Evolutionary conservation across 2,113 vertebrate genomes (phyloP), one percentile per base, ranked within the genome.

Genomic region (Hippocampus zosterae): DNA sequence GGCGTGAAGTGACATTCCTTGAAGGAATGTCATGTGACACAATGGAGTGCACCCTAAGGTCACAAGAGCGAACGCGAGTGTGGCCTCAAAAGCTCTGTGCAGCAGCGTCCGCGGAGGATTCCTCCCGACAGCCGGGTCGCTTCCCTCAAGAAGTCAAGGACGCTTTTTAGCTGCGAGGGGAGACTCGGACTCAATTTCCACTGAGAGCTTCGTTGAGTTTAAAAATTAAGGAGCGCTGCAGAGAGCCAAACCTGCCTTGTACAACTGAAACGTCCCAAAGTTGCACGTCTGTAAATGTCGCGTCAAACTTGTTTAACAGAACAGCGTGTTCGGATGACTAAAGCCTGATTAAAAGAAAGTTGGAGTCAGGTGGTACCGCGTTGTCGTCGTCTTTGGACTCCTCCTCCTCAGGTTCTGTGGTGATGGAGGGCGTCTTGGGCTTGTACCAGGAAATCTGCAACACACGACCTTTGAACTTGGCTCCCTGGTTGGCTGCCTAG

Each of bases 361-460:
- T 25, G 3, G 33, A 41, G 59, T 23, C 62, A 55, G 44, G 12
- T 42, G 76, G 0, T 87, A 90, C 87, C 78, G 79, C 59, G 50
- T 78, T 89, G 53, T 95, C 94, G 84, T 98, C 96, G 77, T 99
- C 96, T 87, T 99, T 98, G 16, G 94, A 62, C 69, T 96, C 96
- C 62, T 97, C 96, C 56, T 98, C 97, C 84, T 98, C 96, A 0
- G 94, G 92, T 81, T 99, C 97, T 2, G 94, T 92, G 65, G 95
- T 92, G 73, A 96, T 92, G 40, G 96, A 96, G 1, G 95, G 94
- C 55, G 91, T 94, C 88, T 99, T 99, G 41, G 97, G 94, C 84
- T 98, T 98, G 92, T 98, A 94, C 97, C 97, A 99, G 0, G 95
- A 94, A 80, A 99, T 96, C 84, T 97, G 95, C 61, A 99, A 92